A percentile compares a stretch with the other conserved stretches of the same genome.
Conservation (phyloP, 2,113 vertebrate species). For the Plecotus auritus region DNA sequence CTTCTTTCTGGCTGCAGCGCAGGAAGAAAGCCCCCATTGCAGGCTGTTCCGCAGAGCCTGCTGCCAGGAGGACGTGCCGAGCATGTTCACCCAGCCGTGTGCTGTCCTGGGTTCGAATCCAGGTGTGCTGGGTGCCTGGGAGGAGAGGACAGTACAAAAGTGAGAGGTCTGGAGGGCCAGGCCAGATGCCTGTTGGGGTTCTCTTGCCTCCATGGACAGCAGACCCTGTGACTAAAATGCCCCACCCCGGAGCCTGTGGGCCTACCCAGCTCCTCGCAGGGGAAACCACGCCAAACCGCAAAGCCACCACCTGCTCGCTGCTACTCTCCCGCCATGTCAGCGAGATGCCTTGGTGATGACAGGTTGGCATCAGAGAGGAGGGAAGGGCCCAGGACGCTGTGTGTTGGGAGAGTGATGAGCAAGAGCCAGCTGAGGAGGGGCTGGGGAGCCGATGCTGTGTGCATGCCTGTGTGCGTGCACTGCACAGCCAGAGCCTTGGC, state of each 20-base stretch:
- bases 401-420: rapidly evolving
- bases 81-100: rapidly evolving
- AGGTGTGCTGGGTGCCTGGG: neutral
- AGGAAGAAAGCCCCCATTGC: neutral
- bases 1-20: no score
- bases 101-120: no score
- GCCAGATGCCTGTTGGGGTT: neutral
- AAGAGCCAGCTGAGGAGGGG: neutral
- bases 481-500: neutral
- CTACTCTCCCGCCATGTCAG: neutral
- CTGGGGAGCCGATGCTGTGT: no score
- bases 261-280: neutral
- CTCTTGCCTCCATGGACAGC: neutral
- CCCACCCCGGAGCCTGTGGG: rapidly evolving
- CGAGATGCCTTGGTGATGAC: neutral
- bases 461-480: rapidly evolving
- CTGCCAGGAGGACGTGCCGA: rapidly evolving
- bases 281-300: neutral
- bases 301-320: neutral
- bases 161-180: neutral
- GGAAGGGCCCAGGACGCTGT: neutral
- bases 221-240: neutral
- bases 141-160: neutral
- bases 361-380: neutral
- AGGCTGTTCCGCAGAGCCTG: no score